These are phyloP conservation scores for Orchestia grillus DNA, from an alignment of 1,140 invertebrate species.

Conservation along the genomic window DNA sequence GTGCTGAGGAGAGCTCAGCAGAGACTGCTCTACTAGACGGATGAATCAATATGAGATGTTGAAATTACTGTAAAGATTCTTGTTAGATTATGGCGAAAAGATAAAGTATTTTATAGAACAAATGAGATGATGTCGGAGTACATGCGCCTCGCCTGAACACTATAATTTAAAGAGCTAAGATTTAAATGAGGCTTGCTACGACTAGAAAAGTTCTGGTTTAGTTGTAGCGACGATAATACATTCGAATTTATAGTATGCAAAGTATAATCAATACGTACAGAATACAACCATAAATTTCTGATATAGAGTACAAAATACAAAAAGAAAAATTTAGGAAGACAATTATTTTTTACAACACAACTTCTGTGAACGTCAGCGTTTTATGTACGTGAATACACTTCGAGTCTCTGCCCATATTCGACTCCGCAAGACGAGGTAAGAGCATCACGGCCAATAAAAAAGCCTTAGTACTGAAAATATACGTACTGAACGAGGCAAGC, in stretches of 20 bases:
- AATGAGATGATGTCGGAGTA: not conserved
- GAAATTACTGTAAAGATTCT: too few species aligned
- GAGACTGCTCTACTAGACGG: too few species aligned
- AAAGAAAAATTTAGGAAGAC: not conserved
- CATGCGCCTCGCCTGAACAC: not conserved
- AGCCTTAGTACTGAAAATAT: too few species aligned
- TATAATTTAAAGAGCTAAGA: too few species aligned
- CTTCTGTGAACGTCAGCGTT: not conserved
- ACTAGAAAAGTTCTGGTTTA: not conserved
- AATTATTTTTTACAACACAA: not conserved
- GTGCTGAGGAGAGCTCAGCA: too few species aligned
- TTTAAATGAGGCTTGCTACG: not conserved
- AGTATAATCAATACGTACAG: not conserved
- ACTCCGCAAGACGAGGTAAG: not conserved
- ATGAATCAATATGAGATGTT: too few species aligned
- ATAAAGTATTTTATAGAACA: not conserved
- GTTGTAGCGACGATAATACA: not conserved
- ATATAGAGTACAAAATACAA: not conserved
- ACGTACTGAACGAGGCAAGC: too few species aligned
- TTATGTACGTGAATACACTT: not conserved
- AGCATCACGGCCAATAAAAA: not conserved
- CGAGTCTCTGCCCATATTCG: too few species aligned
- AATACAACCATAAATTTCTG: not conserved
- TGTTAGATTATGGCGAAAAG: not conserved
- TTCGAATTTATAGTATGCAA: not conserved